These are phyloP conservation scores for Miniopterus natalensis DNA, from an alignment of 2,113 vertebrate genomes.

Conservation along the genomic window DNA sequence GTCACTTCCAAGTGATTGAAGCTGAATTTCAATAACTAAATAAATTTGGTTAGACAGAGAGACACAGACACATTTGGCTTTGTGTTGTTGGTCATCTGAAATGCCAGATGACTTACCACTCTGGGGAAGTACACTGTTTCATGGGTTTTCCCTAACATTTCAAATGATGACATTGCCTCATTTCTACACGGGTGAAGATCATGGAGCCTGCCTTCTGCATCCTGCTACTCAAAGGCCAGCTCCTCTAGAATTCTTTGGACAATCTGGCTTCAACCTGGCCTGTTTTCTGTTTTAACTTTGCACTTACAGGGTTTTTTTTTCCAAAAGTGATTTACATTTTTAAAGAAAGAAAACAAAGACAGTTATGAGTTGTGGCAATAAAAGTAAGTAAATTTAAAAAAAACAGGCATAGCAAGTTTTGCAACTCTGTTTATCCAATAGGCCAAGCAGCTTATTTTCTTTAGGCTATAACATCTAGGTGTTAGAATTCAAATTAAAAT, in stretches of 20 bases:
- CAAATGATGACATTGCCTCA: neutral
- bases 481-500: neutral
- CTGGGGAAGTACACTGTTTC: neutral
- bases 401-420: neutral
- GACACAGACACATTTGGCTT: neutral
- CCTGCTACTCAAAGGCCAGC: neutral
- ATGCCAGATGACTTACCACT: neutral
- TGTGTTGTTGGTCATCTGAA: neutral
- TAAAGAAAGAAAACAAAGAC: neutral
- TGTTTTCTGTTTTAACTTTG: constrained; percentile 22
- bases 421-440: neutral
- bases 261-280: neutral
- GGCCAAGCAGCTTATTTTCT: neutral
- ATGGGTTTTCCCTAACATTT: neutral
- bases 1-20: constrained; percentile 1
- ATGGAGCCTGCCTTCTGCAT: neutral
- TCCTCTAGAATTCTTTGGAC: neutral
- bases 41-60: neutral
- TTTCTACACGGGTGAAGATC: neutral
- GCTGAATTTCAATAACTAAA: neutral
- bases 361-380: neutral
- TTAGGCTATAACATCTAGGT: neutral
- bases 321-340: constrained; percentile 26
- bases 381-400: constrained; percentile 10
- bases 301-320: neutral